Percentiles rank a stretch among this genome's conserved stretches.
These are phyloP conservation scores for Archegozetes longisetosus DNA, from an alignment of 1,140 invertebrate genomes.

Conservation along the genomic window DNA sequence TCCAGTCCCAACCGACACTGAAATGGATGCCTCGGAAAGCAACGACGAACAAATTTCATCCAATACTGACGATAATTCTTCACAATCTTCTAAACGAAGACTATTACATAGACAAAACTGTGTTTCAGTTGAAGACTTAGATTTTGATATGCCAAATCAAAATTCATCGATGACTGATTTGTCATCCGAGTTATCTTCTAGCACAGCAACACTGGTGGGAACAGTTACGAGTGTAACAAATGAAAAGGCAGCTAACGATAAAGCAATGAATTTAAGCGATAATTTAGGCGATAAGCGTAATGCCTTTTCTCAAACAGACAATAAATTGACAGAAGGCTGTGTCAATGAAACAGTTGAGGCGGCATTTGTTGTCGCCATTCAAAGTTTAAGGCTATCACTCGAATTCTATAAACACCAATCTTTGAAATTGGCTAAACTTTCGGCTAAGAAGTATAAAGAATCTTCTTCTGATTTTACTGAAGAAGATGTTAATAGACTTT, in stretches of 20 bases:
- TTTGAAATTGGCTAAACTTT: background rate
- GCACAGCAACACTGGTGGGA: background rate
- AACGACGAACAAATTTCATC: background rate
- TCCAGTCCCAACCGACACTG: background rate
- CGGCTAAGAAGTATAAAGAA: background rate
- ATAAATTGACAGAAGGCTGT: background rate
- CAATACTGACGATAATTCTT: background rate
- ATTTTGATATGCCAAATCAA: background rate
- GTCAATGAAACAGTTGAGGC: background rate
- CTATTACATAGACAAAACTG: background rate
- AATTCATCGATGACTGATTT: too few relatives aligned
- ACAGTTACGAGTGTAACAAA: background rate
- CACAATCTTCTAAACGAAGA: background rate
- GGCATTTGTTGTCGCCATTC: slow-evolving; percentile 2
- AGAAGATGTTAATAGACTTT: background rate
- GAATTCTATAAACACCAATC: slow-evolving; percentile 3
- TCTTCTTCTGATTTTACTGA: background rate
- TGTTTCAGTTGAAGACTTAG: too few relatives aligned
- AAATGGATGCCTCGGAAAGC: background rate
- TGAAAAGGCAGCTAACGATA: background rate
- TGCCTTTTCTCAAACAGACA: background rate
- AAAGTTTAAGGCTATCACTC: slow-evolving; percentile 2
- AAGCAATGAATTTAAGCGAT: too few relatives aligned
- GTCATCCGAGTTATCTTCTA: background rate
- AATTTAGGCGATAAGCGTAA: background rate